Evolutionary conservation across 1,140 invertebrate genomes (phyloP), one percentile per base, ranked within the genome.

Genomic region (Pectinophora gossypiella): DNA sequence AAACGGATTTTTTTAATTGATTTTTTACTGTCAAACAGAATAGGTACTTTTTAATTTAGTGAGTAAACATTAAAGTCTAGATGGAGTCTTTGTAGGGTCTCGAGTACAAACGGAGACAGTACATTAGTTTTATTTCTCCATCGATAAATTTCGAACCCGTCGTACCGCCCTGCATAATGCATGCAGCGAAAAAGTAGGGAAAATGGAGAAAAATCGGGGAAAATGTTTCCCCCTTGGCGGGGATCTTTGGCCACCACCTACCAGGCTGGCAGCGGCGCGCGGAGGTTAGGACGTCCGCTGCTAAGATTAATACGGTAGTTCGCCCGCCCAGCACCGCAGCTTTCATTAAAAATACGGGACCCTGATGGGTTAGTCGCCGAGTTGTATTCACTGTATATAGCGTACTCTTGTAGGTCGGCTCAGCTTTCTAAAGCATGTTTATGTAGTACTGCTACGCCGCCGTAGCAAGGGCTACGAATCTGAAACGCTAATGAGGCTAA

Each of bases 301-400:
- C 77, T 69, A 85, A 85, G 81, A 85, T 85, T 85, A 85, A 85
- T 85, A 85, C 76, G 65, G 73, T 64, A 66, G 70, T 64, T 66
- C 76, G 78, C 68, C 71, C 75, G 71, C 66, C 68, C 72, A 78
- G 74, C 81, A 73, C 22, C 81, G 69, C 74, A 68, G 77, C 76
- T 77, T 82, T 81, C 77, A 32, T 32, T 32, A 32, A 32, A 32
- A 32, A 82, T 76, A 76, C 78, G 71, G 61, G 72, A 78, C 68
- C 53, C 56, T 70, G 69, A 68, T 72, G 69, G 72, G 68, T 63
- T 69, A 60, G 58, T 65, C 58, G 62, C 61, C 59, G 57, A 53
- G 56, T 67, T 64, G 60, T 66, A 69, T 71, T 72, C n/a, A 32
- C 27, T 32, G 27, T 32, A 32, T n/a, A 32, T 32, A 32, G 27